These are phyloP conservation scores for Megalurothrips usitatus DNA, from an alignment of 2,888 invertebrate species.

Conservation along the genomic window DNA sequence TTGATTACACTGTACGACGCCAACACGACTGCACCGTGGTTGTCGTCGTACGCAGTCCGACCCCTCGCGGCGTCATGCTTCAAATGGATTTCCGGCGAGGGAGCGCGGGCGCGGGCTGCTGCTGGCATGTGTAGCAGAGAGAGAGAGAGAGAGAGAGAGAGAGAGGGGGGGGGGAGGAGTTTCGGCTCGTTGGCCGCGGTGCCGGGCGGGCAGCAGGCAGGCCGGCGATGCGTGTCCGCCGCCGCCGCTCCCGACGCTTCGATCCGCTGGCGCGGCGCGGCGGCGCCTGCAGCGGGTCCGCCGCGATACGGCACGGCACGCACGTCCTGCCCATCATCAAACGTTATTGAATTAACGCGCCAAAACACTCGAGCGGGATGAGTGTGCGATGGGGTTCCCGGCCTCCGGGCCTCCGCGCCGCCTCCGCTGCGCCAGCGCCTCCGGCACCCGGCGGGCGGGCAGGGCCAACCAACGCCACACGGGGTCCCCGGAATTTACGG, in stretches of 20 bases:
- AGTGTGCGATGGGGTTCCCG: too few species aligned
- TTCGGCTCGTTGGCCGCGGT: conserved; percentile 5
- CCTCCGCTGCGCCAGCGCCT: not conserved
- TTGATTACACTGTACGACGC: too few species aligned
- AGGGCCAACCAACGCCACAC: not conserved
- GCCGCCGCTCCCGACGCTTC: too few species aligned
- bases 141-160: too few species aligned
- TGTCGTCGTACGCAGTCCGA: not conserved
- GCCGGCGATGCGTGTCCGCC: not conserved
- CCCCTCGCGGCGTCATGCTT: not conserved
- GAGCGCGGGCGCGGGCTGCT: not conserved
- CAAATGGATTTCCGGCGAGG: not conserved
- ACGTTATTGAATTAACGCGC: not conserved
- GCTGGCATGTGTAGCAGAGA: too few species aligned
- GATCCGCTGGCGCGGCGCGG: too few species aligned
- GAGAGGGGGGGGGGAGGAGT: not conserved
- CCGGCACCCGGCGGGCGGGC: not conserved
- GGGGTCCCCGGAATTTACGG: not conserved
- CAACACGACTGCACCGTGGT: not conserved
- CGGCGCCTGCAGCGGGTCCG: too few species aligned
- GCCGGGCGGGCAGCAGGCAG: not conserved
- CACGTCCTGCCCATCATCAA: not conserved
- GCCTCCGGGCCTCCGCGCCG: not conserved
- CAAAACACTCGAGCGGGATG: not conserved
- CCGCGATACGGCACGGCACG: not conserved